Evolutionary conservation across 2,888 invertebrate species (phyloP).

Genomic region (Steromphala cineraria): DNA sequence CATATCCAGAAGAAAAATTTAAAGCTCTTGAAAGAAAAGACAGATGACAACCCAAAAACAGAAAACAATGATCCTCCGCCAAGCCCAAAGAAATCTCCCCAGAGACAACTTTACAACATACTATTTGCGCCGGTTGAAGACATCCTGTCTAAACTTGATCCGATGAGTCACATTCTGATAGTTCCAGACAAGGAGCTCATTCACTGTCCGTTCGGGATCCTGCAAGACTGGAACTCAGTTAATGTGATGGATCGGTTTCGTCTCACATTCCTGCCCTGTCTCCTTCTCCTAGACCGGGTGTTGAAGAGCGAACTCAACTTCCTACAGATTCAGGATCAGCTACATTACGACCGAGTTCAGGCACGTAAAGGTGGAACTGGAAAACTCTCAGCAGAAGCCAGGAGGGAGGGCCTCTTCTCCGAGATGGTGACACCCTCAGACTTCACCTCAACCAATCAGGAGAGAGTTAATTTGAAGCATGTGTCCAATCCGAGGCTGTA

Average conservation of each 20-base stretch:
- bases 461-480: conserved; percentile 43
- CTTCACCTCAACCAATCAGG: not conserved
- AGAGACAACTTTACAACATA: conserved; percentile 62
- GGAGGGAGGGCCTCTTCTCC: not conserved
- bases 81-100: conserved; percentile 48
- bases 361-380: conserved; percentile 56
- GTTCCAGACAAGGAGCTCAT: conserved; percentile 68
- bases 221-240: conserved; percentile 57
- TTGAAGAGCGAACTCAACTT: conserved; percentile 62
- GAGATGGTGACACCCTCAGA: not conserved
- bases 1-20: conserved; percentile 46
- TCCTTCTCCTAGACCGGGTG: conserved; percentile 65
- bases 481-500: conserved; percentile 63
- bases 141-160: conserved; percentile 59
- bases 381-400: conserved; percentile 16
- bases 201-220: conserved; percentile 64
- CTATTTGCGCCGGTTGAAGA: conserved; percentile 68
- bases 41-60: not conserved
- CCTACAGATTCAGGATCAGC: conserved; percentile 56
- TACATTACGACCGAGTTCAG: conserved; percentile 62
- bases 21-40: conserved; percentile 33
- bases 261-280: conserved; percentile 64
- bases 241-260: conserved; percentile 49
- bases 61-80: conserved; percentile 8
- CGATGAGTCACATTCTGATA: conserved; percentile 60